Conservation (phyloP, 2,113 vertebrate genomes). For the Corythornis cristatus region DNA sequence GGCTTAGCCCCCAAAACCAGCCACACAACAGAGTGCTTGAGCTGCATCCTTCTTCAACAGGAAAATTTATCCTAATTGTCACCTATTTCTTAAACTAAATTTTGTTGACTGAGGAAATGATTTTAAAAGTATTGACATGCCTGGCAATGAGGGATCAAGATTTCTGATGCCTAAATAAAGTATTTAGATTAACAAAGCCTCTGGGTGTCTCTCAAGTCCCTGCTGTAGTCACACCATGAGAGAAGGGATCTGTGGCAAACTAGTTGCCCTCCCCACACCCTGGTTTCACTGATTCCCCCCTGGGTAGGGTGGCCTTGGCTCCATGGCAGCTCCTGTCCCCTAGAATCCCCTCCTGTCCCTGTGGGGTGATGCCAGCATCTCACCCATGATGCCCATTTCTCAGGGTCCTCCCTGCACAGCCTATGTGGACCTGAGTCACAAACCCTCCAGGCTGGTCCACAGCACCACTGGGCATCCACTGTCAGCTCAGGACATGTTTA, state of each 20-base stretch:
- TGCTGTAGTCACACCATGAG: accelerated
- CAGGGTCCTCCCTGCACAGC: background rate
- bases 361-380: background rate
- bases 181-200: background rate
- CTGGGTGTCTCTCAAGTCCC: background rate
- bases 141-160: background rate
- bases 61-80: background rate
- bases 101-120: background rate
- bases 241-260: background rate
- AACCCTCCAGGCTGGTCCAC: accelerated
- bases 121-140: background rate
- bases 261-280: background rate
- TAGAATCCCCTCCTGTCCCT: background rate
- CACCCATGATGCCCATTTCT: background rate
- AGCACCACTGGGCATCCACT: background rate
- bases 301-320: background rate
- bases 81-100: background rate
- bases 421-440: background rate
- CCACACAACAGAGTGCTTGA: accelerated
- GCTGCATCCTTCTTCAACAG: background rate
- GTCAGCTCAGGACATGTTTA: background rate
- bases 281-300: background rate
- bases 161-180: background rate
- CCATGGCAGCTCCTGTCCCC: background rate
- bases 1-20: accelerated